Evolutionary conservation across 2,797 vertebrate species (phyloP), one percentile per base, ranked within the genome.

Genomic region (Bradypodion pumilum): DNA sequence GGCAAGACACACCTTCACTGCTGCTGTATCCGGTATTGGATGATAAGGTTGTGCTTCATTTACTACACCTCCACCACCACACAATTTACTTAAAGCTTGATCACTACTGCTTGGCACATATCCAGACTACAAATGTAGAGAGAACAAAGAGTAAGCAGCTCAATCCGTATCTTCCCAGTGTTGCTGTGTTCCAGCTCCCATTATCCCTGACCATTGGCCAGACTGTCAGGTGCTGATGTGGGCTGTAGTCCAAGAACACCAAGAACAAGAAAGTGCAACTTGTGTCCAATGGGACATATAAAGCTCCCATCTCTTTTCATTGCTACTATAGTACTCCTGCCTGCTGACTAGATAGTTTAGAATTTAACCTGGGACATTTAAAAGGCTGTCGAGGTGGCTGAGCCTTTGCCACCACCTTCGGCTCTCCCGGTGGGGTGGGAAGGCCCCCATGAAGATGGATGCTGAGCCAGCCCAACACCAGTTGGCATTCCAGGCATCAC

Each of bases 31-130:
- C 82, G 85, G 35, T 56, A 52, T n/a, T 15, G 9, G 62, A 46
- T 73, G 46, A 82, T 60, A 32, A 32, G 59, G 32, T 23, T 81
- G 13, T 72, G 27, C 29, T 79, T 79, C n/a, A 66, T 69, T 82
- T 83, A 60, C 37, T 32, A 52, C 23, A 32, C 52, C 23, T 42
- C 29, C 37, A 65, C 25, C 25, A n/a, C n/a, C 25, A 37, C 7
- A 60, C 59, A 23, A 69, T 74, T 66, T 79, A 27, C 32, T 21
- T 80, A 27, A 63, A 60, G 19, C 52, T 10, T 23, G 37, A n/a
- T 37, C 16, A 3, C 44, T 12, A 69, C 23, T 35, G 32, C 7
- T 79, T 35, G 42, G 19, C 29, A 63, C 59, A 35, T 4, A 16
- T 12, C n/a, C 66, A 80, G 27, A 68, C 23, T n/a, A 7, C 40